These are phyloP conservation scores for Leucophenga varia DNA, from an alignment of 1,140 invertebrate genomes.

Conservation along the genomic window DNA sequence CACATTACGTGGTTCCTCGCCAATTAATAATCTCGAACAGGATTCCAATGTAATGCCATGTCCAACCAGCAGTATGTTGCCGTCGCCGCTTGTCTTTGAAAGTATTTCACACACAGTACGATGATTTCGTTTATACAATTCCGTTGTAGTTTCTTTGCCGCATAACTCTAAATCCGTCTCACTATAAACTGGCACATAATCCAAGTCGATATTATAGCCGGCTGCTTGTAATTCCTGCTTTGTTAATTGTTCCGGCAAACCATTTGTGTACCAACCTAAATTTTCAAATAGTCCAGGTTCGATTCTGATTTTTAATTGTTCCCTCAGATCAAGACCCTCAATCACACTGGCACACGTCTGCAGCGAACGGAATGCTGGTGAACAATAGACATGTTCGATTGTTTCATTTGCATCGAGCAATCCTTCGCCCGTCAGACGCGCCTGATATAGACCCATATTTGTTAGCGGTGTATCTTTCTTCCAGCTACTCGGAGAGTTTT, in stretches of 20 bases:
- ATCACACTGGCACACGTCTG: constrained; percentile 78
- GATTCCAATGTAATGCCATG: constrained; percentile 86
- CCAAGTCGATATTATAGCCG: constrained; percentile 75
- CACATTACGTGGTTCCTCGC: constrained; percentile 63
- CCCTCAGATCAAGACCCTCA: constrained; percentile 29
- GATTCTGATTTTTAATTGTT: constrained; percentile 63
- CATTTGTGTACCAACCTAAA: constrained; percentile 84
- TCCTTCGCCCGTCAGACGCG: constrained; percentile 74
- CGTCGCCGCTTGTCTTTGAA: constrained; percentile 58
- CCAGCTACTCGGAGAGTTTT: constrained; percentile 67
- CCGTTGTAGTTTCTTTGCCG: constrained; percentile 46
- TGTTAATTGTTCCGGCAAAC: constrained; percentile 78
- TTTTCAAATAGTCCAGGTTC: constrained; percentile 92
- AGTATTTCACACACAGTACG: constrained; percentile 39
- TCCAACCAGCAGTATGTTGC: constrained; percentile 78
- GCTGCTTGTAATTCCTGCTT: constrained; percentile 69
- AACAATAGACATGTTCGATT: constrained; percentile 77
- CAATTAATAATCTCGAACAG: constrained; percentile 75
- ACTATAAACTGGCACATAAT: constrained; percentile 68
- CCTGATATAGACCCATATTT: constrained; percentile 74
- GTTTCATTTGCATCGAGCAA: constrained; percentile 67
- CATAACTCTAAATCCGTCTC: constrained; percentile 24
- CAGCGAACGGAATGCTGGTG: constrained; percentile 86
- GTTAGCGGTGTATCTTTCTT: constrained; percentile 85
- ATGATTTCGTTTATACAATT: constrained; percentile 51